Evolutionary conservation across 53 echinoderm and acorn worm species (phyloP).

Genomic region (Arbacia lixula): DNA sequence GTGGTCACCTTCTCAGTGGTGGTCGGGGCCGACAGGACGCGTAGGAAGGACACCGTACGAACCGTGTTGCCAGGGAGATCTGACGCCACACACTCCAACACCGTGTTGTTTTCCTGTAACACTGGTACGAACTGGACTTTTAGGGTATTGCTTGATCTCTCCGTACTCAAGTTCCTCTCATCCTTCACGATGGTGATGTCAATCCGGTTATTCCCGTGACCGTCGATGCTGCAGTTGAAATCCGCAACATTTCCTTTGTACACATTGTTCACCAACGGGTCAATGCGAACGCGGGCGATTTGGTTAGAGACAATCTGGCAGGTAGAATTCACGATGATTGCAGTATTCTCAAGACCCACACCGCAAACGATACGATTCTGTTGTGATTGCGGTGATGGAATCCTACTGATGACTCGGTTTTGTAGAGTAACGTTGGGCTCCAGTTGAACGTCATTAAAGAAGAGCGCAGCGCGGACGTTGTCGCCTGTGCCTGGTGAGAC

Average conservation of each 20-base stretch:
- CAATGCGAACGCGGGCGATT: slow-evolving; percentile 31
- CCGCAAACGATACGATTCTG: not conserved
- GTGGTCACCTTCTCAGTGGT: not conserved
- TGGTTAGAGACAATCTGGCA: not conserved
- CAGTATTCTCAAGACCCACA: not conserved
- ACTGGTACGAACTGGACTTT: not conserved
- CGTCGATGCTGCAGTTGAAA: slow-evolving; percentile 34
- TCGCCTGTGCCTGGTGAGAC: too few relatives aligned
- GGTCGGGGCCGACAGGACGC: not conserved
- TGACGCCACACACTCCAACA: slow-evolving; percentile 24
- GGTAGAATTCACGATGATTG: not conserved
- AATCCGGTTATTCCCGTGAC: not conserved
- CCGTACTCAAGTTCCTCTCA: not conserved
- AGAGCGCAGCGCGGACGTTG: not conserved
- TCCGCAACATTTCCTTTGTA: slow-evolving; percentile 27
- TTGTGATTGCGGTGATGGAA: not conserved
- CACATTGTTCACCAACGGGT: slow-evolving; percentile 22
- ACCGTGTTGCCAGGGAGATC: slow-evolving; percentile 17
- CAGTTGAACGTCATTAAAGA: not conserved
- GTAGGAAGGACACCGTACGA: not conserved
- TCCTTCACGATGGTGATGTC: not conserved
- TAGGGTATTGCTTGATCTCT: not conserved
- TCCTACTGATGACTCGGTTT: not conserved
- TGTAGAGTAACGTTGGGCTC: not conserved
- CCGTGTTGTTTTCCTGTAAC: slow-evolving; percentile 25